Percentiles rank a stretch among this genome's conserved stretches.
Evolutionary conservation across 92 coral and sea anemone genomes (phyloP).

Genomic region (Nematostella vectensis): DNA sequence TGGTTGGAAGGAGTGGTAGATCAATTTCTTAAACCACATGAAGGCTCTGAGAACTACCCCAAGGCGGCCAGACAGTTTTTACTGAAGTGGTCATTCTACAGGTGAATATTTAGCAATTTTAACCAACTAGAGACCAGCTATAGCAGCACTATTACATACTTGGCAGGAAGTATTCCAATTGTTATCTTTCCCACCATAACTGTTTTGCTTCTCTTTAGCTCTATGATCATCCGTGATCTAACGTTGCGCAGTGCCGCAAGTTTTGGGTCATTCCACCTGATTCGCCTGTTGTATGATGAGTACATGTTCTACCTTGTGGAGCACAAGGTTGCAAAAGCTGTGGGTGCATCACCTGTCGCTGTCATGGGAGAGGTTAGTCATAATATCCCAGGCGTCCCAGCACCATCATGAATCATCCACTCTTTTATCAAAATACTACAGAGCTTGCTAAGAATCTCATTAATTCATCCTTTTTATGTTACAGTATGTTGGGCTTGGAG

Average conservation of each 20-base stretch:
- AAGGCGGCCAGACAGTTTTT: conserved; percentile 98
- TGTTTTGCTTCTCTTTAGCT: conserved; percentile 75
- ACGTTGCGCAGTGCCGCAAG: conserved; percentile 99
- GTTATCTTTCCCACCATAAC: too few species aligned
- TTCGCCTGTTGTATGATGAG: conserved; percentile 91
- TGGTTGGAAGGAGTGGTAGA: conserved; percentile 97
- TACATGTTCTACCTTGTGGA: conserved; percentile 98
- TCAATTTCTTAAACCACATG: conserved; percentile 81
- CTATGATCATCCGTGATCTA: conserved; percentile 97
- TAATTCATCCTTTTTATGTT: conserved; percentile 3
- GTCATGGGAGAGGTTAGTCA: conserved; percentile 98
- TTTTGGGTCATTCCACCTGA: conserved; percentile 97
- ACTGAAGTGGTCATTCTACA: conserved; percentile 97
- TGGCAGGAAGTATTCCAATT: background rate
- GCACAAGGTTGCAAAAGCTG: conserved; percentile 93
- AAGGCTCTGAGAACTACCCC: conserved; percentile 82
- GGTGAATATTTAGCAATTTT: conserved; percentile 19
- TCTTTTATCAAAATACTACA: too few species aligned
- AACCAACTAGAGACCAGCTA: background rate
- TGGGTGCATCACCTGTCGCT: conserved; percentile 97
- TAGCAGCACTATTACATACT: background rate
- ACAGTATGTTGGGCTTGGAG: conserved; percentile 96
- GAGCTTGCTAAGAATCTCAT: background rate
- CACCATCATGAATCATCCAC: too few species aligned
- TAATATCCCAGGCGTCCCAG: background rate